Conservation (phyloP, 2,113 vertebrate species). For the Fulica atra region DNA sequence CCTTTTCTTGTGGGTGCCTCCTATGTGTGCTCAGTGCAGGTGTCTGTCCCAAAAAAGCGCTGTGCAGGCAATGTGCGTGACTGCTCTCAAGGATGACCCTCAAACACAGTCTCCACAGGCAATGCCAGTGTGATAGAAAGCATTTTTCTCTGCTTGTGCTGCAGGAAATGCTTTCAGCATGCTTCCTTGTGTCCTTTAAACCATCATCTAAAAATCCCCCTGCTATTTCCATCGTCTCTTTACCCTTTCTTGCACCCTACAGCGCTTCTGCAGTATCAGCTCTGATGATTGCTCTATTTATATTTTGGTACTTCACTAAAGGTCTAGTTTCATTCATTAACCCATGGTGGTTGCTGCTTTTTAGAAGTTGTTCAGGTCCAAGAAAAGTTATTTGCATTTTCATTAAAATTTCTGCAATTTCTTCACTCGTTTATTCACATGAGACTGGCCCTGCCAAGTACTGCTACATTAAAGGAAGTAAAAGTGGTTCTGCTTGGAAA, state of each 20-base stretch:
- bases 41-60: not conserved
- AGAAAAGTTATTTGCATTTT: not conserved
- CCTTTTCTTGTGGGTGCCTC: not conserved
- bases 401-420: not conserved
- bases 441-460: not conserved
- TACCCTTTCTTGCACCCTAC: not conserved
- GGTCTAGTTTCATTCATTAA: not conserved
- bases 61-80: accelerated
- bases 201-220: not conserved
- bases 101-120: not conserved
- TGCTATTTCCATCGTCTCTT: not conserved
- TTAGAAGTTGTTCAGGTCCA: not conserved
- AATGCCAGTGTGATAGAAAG: not conserved
- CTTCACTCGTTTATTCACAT: not conserved
- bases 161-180: not conserved
- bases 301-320: not conserved
- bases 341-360: not conserved
- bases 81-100: not conserved
- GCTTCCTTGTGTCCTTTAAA: not conserved
- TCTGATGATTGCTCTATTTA: not conserved
- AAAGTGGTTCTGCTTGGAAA: not conserved
- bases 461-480: not conserved
- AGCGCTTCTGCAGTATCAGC: not conserved
- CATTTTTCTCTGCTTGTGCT: not conserved
- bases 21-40: accelerated